A percentile compares a stretch with the other conserved stretches of the same genome.
Conservation (phyloP, 2,797 vertebrate genomes). For the Spinus pinus region DNA sequence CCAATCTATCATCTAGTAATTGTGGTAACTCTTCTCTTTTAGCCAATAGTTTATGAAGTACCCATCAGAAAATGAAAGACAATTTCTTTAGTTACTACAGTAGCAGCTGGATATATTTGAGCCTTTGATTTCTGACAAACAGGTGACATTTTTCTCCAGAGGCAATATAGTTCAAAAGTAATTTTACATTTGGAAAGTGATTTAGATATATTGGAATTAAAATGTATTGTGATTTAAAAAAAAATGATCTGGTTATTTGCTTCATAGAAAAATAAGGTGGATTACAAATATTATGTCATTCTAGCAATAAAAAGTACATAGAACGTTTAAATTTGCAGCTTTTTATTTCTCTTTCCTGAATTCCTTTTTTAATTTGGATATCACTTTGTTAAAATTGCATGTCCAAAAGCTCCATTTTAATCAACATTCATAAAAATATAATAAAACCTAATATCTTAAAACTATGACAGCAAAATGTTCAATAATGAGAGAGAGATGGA, state of each 20-base stretch:
- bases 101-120: not conserved
- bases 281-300: not conserved
- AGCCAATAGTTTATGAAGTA: not conserved
- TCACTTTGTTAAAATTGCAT: not conserved
- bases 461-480: not conserved
- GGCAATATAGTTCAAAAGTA: not conserved
- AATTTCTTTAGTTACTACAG: not conserved
- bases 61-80: not conserved
- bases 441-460: not conserved
- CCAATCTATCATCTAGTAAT: not conserved
- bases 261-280: not conserved
- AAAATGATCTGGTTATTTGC: accelerated
- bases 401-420: not conserved
- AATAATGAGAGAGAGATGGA: not conserved
- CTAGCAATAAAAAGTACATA: not conserved
- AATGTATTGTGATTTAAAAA: not conserved
- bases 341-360: not conserved
- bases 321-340: not conserved
- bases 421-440: not conserved
- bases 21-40: not conserved
- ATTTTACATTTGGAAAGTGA: not conserved
- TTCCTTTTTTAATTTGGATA: not conserved
- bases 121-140: not conserved
- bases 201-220: not conserved
- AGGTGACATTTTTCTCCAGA: not conserved